A percentile compares a stretch with the other conserved stretches of the same genome.
Evolutionary conservation across 2,113 vertebrate species (phyloP).

Genomic region (Lichenostomus cassidix): DNA sequence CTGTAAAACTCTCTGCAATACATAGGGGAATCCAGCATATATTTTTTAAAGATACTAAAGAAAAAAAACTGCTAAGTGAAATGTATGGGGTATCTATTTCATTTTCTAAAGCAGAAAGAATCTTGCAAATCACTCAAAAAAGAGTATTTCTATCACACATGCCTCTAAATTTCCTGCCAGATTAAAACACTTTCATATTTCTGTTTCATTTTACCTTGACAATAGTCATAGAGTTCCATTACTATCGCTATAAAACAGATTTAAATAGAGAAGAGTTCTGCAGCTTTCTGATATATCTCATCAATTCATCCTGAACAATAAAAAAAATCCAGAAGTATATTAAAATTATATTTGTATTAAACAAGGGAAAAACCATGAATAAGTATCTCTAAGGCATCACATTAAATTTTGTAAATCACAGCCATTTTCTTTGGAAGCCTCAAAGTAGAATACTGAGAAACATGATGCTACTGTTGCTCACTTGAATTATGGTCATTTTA

Average conservation of each 20-base stretch:
- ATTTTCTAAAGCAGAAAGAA: neutral
- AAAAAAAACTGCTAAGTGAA: neutral
- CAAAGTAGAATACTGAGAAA: neutral
- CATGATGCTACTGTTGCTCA: neutral
- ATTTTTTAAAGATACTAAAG: neutral
- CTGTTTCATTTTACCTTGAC: constrained; percentile 71
- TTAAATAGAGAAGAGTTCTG: constrained; percentile 79
- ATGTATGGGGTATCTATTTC: neutral
- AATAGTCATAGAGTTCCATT: constrained; percentile 75
- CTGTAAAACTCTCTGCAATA: neutral
- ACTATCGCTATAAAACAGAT: constrained; percentile 77
- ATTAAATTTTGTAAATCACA: neutral
- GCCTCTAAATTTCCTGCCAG: neutral
- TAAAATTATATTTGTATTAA: neutral
- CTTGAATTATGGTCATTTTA: neutral
- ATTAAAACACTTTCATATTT: neutral
- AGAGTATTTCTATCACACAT: neutral
- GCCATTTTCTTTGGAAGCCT: neutral
- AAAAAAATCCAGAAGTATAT: neutral
- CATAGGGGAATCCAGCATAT: neutral
- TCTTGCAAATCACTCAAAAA: neutral
- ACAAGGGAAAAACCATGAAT: neutral
- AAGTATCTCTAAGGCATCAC: neutral
- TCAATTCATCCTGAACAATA: constrained; percentile 76
- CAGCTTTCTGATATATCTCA: constrained; percentile 80